These are phyloP conservation scores for Nezara viridula DNA, from an alignment of 2,888 invertebrate genomes.

Conservation along the genomic window DNA sequence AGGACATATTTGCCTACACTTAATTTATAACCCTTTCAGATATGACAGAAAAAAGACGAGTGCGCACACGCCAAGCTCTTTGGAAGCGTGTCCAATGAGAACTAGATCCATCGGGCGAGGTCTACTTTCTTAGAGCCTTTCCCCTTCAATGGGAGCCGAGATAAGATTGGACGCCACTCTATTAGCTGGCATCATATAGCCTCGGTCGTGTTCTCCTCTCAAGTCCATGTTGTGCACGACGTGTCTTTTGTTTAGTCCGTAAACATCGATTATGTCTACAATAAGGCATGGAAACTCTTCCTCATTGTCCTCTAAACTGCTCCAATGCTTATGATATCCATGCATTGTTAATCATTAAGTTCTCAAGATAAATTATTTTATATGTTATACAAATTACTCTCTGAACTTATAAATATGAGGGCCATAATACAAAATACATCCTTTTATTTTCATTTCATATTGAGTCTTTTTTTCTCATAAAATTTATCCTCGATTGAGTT, in stretches of 20 bases:
- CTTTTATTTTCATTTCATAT: too few relatives aligned
- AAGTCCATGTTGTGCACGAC: neutral
- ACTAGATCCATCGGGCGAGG: neutral
- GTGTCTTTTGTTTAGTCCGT: slow-evolving; percentile 1
- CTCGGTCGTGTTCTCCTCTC: neutral
- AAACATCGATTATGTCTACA: neutral
- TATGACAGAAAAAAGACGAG: neutral
- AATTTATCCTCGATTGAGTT: too few relatives aligned
- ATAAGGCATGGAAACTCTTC: neutral
- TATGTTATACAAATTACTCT: too few relatives aligned
- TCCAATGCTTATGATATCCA: neutral
- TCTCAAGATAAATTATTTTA: too few relatives aligned
- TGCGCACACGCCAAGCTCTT: neutral
- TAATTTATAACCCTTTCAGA: too few relatives aligned
- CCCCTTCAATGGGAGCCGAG: neutral
- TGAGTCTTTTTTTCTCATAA: too few relatives aligned
- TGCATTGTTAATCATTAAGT: neutral
- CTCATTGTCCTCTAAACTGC: neutral
- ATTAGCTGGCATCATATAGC: neutral
- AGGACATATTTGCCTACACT: too few relatives aligned
- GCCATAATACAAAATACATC: too few relatives aligned
- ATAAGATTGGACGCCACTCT: neutral
- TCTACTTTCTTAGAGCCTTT: neutral
- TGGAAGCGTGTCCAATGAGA: neutral
- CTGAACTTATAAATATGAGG: too few relatives aligned